Evolutionary conservation across 1,140 invertebrate genomes (phyloP), one percentile per base, ranked within the genome.

Genomic region (Drosophila lacertosa): DNA sequence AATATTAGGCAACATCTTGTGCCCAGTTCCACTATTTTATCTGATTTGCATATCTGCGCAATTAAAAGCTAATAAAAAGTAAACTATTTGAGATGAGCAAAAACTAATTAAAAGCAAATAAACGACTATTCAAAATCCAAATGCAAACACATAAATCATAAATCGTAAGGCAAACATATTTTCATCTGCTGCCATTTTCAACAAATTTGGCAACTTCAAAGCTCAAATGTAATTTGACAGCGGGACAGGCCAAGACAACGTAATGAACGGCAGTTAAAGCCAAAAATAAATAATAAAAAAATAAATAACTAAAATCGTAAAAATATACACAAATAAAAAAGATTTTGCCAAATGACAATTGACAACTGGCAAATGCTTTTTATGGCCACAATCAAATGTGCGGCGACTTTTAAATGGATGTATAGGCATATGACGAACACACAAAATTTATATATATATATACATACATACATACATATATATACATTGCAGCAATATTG

Each of bases 131-230:
- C 9, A 55, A 58, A 66, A 33, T 44, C 13, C 3, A 53, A 78
- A 58, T 71, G 71, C 64, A 53, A 26, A 37, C 32, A 57, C 26
- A 65, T 60, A 40, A 13, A 15, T 22, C 57, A 48, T 26, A 24
- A 57, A 20, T 22, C 57, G 40, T 26, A 24, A 57, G 16, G 9
- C 37, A 35, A 40, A 44, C 35, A 42, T n/a, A n/a, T n/a, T 57
- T 33, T 32, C 57, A 40, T 40, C 18, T 65, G 47, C 26, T 22
- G 13, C 33, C 50, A 47, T 65, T 62, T 86, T 29, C 9, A 29
- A 88, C 77, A 79, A 81, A 88, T 88, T 86, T 86, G 81, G 81
- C 62, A 81, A 88, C 74, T 74, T 65, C 77, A 77, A 77, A 68
- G 55, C 26, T 86, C 68, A 55, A 86, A 83, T 71, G 74, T 74